Percentiles rank a stretch among this genome's conserved stretches.
phyloP scores from a whole-genome alignment of 2,113 vertebrate species.

The Micronycteris hirsuta region DNA sequence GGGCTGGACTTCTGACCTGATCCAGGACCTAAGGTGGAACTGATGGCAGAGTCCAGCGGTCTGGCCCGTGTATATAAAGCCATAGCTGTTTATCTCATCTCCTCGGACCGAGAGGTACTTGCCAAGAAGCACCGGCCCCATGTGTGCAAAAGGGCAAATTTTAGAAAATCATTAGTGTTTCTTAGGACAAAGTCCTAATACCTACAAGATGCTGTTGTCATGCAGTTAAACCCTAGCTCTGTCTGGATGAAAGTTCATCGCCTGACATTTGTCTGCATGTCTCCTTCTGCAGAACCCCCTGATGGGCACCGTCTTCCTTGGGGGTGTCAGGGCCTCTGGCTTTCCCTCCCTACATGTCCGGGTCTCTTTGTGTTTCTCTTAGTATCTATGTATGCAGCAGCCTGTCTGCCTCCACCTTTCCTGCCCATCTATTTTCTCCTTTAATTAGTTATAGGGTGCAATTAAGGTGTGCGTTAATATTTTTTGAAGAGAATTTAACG shows the following conservation, averaged over 20 bases:
- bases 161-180: not conserved
- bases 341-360: not conserved
- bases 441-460: not conserved
- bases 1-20: not conserved
- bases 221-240: not conserved
- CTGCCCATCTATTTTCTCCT: not conserved
- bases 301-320: not conserved
- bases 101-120: not conserved
- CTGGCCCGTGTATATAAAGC: not conserved
- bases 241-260: not conserved
- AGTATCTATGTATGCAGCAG: not conserved
- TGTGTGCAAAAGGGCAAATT: not conserved
- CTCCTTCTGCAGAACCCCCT: not conserved
- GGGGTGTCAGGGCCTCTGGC: not conserved
- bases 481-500: not conserved
- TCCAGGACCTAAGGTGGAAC: not conserved
- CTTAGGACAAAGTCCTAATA: not conserved
- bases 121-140: not conserved
- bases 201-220: not conserved
- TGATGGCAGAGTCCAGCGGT: rapidly evolving
- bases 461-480: not conserved
- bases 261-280: not conserved
- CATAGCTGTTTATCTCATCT: not conserved
- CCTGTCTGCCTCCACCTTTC: not conserved
- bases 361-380: not conserved